Evolutionary conservation across 2,888 invertebrate species (phyloP).

Genomic region (Phanerotoma sp.): DNA sequence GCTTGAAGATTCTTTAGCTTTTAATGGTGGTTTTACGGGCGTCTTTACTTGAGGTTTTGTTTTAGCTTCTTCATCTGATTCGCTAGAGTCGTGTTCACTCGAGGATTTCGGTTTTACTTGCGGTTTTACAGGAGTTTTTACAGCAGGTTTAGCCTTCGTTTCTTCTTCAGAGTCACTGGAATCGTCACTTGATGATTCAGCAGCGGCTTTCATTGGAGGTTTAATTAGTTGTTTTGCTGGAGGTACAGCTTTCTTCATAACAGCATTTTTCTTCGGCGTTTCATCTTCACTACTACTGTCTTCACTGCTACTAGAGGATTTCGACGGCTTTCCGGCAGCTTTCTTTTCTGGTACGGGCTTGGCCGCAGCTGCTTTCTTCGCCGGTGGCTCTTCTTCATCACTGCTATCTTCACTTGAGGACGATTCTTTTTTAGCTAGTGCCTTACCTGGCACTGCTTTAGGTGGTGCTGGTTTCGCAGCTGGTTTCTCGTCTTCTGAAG

Average conservation of each 20-base stretch:
- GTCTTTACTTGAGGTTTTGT: slow-evolving; percentile 4
- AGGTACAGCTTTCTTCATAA: slow-evolving; percentile 25
- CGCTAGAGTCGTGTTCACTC: slow-evolving; percentile 49
- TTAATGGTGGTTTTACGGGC: slow-evolving; percentile 19
- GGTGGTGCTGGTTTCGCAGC: slow-evolving; percentile 32
- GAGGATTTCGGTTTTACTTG: slow-evolving; percentile 36
- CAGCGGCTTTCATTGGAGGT: slow-evolving; percentile 12
- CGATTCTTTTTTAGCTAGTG: slow-evolving; percentile 25
- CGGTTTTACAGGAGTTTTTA: slow-evolving; percentile 15
- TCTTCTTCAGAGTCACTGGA: slow-evolving; percentile 55
- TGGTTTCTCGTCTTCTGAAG: slow-evolving; percentile 46
- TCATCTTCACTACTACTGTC: slow-evolving; percentile 42
- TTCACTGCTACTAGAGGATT: slow-evolving; percentile 42
- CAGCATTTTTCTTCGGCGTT: slow-evolving; percentile 29
- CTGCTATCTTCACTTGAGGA: slow-evolving; percentile 39
- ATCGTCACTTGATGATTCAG: slow-evolving; percentile 42
- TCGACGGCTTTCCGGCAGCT: background rate
- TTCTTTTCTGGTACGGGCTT: slow-evolving; percentile 18
- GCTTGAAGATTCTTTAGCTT: slow-evolving; percentile 22
- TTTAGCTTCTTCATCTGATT: slow-evolving; percentile 50
- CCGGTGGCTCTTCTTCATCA: slow-evolving; percentile 25
- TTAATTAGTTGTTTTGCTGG: slow-evolving; percentile 25
- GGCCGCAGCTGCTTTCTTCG: slow-evolving; percentile 35
- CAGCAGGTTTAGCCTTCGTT: slow-evolving; percentile 12
- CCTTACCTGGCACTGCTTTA: slow-evolving; percentile 28